These are phyloP conservation scores for Chrysodeixis includens DNA, from an alignment of 2,888 invertebrate genomes.

Conservation along the genomic window DNA sequence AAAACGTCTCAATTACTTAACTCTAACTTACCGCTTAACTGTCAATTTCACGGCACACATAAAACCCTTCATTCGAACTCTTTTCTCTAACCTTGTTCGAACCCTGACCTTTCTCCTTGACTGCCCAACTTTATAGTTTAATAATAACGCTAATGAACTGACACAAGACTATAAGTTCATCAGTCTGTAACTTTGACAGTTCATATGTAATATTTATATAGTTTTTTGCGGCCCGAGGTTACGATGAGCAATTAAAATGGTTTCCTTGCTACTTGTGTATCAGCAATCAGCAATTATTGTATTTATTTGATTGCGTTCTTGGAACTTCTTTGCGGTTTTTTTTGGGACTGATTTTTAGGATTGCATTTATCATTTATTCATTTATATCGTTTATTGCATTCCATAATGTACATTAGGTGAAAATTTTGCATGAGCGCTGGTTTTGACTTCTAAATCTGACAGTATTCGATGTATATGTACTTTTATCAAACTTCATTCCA, in stretches of 20 bases:
- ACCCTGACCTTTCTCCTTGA: constrained; percentile 56
- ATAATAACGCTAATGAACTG: constrained; percentile 47
- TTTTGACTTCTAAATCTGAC: no score
- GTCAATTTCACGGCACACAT: constrained; percentile 42
- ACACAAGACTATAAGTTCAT: no score
- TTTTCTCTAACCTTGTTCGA: constrained; percentile 51
- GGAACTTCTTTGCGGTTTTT: no score
- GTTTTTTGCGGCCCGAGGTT: constrained; percentile 36
- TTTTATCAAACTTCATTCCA: no score
- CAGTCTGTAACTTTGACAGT: constrained; percentile 34
- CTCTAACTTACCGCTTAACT: constrained; percentile 2
- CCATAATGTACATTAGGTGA: no score
- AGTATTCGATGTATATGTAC: no score
- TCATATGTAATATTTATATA: constrained; percentile 9
- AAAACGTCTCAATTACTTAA: background rate
- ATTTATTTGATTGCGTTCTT: background rate
- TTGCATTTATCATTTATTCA: no score
- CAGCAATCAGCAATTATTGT: background rate
- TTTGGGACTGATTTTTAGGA: no score
- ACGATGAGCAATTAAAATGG: constrained; percentile 39
- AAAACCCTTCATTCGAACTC: constrained; percentile 44
- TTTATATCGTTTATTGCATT: no score
- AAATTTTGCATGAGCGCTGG: no score
- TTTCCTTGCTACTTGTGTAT: constrained; percentile 15
- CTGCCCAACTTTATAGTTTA: constrained; percentile 27